Evolutionary conservation across 2,113 vertebrate species (phyloP), one percentile per base, ranked within the genome.

Genomic region (Carassius carassius): DNA sequence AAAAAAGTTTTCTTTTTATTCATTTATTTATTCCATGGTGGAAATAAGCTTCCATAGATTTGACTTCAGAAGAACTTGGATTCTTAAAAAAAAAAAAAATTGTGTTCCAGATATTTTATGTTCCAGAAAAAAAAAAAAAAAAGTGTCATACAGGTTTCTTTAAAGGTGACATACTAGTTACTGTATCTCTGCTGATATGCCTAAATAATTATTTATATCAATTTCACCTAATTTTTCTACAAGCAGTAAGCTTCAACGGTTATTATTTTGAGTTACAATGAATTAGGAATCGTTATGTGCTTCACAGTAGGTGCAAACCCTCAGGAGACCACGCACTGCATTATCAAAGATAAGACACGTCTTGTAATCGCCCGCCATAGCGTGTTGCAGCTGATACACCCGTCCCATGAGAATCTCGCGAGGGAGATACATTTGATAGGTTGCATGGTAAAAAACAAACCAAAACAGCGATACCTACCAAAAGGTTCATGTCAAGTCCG

Each of bases 401-500:
- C 14, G 21, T 86, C 75, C 76, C 49, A 37, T 23, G 75, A 74
- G 87, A 84, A 19, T 51, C 19, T n/a, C 11, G 3, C 35, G 49
- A 84, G 62, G 25, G 44, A 74, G 54, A 74, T 80, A 41, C 41
- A 51, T 73, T 49, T 62, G 72, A 77, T 47, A 44, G 69, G 62
- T 69, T 47, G 54, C 19, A 23, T 60, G 73, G 58, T 49, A 84
- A 44, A 88, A 78, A 78, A 78, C 49, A 73, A 76, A 63, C 74
- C n/a, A 19, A 29, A 56, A 87, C 49, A 58, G 75, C 44, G n/a
- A 21, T 78, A 60, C 69, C 65, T 86, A 1, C 13, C 21, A 78
- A 86, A 29, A 88, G 65, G 81, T 89, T 84, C 81, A 83, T 44
- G 60, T 86, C 81, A 87, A 88, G 80, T 86, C 44, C 85, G 47